Conservation (phyloP, 2,113 vertebrate genomes). For the Arvicanthis niloticus region DNA sequence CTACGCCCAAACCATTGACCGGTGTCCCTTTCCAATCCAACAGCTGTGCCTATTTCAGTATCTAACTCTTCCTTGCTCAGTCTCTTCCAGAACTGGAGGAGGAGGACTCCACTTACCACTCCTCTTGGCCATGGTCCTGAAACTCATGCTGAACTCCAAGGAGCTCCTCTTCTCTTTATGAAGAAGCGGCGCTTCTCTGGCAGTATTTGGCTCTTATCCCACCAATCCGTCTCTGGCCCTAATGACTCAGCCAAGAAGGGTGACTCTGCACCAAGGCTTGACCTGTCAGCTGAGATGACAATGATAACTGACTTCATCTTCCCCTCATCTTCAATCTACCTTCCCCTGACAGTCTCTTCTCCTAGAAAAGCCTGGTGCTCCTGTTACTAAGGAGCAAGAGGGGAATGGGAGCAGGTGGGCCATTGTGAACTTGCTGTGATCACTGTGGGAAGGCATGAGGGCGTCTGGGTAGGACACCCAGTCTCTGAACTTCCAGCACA, state of each 20-base stretch:
- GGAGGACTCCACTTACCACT: slow-evolving; percentile 51
- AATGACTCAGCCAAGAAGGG: neutral
- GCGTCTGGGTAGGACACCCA: neutral
- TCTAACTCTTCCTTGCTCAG: neutral
- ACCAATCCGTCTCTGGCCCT: neutral
- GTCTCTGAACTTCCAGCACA: neutral
- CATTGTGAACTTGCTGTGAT: neutral
- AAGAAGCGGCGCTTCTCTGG: neutral
- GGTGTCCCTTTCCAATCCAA: rapidly evolving
- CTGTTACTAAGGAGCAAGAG: neutral
- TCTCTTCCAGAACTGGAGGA: neutral
- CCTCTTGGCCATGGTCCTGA: neutral
- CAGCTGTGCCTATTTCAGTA: neutral
- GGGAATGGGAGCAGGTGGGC: neutral
- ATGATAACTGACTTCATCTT: neutral
- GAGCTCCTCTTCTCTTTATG: slow-evolving; percentile 2
- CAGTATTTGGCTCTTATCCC: neutral
- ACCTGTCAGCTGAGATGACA: neutral
- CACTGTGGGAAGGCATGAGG: neutral
- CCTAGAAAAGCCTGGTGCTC: neutral
- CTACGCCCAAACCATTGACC: neutral
- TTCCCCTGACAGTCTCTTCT: neutral
- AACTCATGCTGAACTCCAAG: neutral
- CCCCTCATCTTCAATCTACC: neutral
- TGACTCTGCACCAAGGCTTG: neutral